Evolutionary conservation across 1,140 invertebrate species (phyloP).

Genomic region (Micrasema longulum): DNA sequence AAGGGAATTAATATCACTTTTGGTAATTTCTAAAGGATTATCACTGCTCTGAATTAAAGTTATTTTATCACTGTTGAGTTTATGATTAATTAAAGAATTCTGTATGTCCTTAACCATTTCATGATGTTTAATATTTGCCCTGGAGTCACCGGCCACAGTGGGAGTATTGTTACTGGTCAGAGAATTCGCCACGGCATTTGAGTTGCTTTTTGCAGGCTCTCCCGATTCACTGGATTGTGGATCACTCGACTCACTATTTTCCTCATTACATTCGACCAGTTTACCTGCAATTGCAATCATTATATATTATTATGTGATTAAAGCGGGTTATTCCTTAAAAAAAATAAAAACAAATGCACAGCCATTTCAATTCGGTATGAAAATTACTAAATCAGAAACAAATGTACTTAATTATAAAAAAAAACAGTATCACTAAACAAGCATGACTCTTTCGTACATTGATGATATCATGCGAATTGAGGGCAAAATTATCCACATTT

Average conservation of each 20-base stretch:
- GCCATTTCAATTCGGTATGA: too few species aligned
- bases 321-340: too few species aligned
- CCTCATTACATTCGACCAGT: slow-evolving; percentile 63
- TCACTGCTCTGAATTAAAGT: slow-evolving; percentile 29
- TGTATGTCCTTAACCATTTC: slow-evolving; percentile 47
- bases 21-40: slow-evolving; percentile 29
- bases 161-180: neutral
- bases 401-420: too few species aligned
- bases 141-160: neutral
- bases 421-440: too few species aligned
- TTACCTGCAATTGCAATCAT: slow-evolving; percentile 66
- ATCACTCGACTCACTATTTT: slow-evolving; percentile 62
- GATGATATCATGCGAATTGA: too few species aligned
- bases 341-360: too few species aligned
- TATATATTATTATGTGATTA: too few species aligned
- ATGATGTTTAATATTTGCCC: slow-evolving; percentile 27
- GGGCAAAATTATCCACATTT: too few species aligned
- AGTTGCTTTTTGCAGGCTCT: slow-evolving; percentile 36
- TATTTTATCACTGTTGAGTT: slow-evolving; percentile 46
- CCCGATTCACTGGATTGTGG: slow-evolving; percentile 37
- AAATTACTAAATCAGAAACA: too few species aligned
- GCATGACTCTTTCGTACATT: too few species aligned
- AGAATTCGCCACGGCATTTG: too few species aligned
- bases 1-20: slow-evolving; percentile 37
- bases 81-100: slow-evolving; percentile 46